Conservation (phyloP, 2,113 vertebrate species). For the Smithornis capensis region DNA sequence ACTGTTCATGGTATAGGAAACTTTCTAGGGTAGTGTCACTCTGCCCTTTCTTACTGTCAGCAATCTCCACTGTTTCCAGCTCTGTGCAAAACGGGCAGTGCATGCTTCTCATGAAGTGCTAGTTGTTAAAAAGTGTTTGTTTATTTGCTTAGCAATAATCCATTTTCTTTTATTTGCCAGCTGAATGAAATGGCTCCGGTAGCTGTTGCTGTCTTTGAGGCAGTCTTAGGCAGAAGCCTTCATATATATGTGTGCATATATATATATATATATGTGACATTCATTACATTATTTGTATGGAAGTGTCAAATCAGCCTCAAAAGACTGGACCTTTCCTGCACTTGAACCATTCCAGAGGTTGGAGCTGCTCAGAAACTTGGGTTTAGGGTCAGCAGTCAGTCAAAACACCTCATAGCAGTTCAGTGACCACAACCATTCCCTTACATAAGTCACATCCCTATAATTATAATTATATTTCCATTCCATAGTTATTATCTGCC, state of each 20-base stretch:
- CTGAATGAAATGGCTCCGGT: not conserved
- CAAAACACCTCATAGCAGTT: not conserved
- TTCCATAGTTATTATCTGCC: not conserved
- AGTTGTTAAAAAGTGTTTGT: not conserved
- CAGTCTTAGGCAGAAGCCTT: not conserved
- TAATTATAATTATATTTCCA: not conserved
- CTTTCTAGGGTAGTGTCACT: conserved; percentile 17
- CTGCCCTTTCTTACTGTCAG: not conserved
- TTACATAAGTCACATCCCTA: not conserved
- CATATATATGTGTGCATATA: not conserved
- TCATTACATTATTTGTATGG: not conserved
- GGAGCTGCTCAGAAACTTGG: not conserved
- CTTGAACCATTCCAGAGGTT: not conserved
- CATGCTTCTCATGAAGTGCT: not conserved
- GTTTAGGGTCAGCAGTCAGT: not conserved
- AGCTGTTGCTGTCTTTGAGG: not conserved
- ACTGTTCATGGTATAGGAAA: not conserved
- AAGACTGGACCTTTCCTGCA: not conserved
- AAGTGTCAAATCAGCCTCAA: not conserved
- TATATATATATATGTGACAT: not conserved
- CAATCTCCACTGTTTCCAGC: not conserved
- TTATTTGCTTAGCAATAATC: not conserved
- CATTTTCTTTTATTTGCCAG: not conserved
- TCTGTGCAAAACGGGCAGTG: not conserved
- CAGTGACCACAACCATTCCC: not conserved